Conservation (phyloP, 1,140 invertebrate species). For the Drepana arcuata region DNA sequence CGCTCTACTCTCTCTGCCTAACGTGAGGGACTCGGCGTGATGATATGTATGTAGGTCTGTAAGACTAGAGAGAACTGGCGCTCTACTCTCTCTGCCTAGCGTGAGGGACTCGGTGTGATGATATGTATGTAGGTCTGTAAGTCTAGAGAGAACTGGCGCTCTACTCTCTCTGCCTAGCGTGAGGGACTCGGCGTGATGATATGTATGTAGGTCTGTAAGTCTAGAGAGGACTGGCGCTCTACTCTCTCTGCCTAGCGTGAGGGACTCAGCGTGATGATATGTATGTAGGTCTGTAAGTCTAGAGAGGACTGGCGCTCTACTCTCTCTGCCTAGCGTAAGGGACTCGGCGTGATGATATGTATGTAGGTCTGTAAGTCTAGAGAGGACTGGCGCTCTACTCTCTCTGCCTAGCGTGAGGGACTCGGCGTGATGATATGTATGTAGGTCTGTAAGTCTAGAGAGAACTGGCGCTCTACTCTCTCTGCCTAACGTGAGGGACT, state of each 20-base stretch:
- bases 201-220: background rate
- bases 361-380: background rate
- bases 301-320: background rate
- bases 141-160: background rate
- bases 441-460: too few relatives aligned
- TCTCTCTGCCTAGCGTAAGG: background rate
- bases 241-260: too few relatives aligned
- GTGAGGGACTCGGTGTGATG: too few relatives aligned
- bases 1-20: background rate
- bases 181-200: background rate
- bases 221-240: background rate
- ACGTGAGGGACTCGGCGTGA: background rate
- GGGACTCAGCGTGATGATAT: too few relatives aligned
- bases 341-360: background rate
- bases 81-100: too few relatives aligned
- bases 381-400: too few relatives aligned
- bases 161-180: background rate
- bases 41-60: background rate
- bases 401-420: too few relatives aligned
- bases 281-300: too few relatives aligned
- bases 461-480: background rate
- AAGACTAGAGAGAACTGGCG: background rate
- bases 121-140: too few relatives aligned
- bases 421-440: too few relatives aligned
- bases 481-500: background rate